Conservation (phyloP, 1,140 invertebrate species). For the Ditylenchus dipsaci region DNA sequence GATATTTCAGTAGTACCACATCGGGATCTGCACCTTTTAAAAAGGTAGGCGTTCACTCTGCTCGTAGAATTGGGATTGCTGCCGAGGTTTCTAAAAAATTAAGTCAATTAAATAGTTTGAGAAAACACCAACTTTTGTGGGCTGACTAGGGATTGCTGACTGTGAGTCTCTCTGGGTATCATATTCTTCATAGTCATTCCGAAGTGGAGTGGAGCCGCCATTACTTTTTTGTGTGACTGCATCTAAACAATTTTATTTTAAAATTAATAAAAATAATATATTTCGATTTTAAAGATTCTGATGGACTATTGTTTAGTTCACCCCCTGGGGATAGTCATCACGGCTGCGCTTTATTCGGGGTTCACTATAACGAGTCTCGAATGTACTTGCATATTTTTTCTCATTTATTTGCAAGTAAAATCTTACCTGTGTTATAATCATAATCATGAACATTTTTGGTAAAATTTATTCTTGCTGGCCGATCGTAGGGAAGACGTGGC, state of each 20-base stretch:
- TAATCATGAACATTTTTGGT: neutral
- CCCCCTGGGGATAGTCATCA: no score
- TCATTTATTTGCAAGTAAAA: neutral
- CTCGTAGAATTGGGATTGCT: neutral
- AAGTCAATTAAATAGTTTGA: neutral
- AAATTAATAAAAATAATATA: no score
- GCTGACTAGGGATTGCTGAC: neutral
- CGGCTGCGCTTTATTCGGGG: no score
- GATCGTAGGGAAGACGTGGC: neutral
- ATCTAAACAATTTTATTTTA: no score
- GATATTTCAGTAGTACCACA: slow-evolving; percentile 24
- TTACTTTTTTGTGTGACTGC: no score
- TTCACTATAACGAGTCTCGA: no score
- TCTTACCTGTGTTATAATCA: neutral
- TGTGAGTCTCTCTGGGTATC: neutral
- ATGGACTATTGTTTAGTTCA: no score
- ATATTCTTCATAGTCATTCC: neutral
- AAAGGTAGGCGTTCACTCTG: slow-evolving; percentile 28
- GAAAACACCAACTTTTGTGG: neutral
- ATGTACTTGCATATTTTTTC: no score
- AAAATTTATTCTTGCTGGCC: neutral
- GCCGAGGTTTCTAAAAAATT: neutral
- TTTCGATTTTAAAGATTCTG: no score
- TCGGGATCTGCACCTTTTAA: slow-evolving; percentile 30
- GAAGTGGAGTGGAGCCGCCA: neutral